Conservation (phyloP, 1,140 invertebrate species). For the Aphaenogaster rudis region DNA sequence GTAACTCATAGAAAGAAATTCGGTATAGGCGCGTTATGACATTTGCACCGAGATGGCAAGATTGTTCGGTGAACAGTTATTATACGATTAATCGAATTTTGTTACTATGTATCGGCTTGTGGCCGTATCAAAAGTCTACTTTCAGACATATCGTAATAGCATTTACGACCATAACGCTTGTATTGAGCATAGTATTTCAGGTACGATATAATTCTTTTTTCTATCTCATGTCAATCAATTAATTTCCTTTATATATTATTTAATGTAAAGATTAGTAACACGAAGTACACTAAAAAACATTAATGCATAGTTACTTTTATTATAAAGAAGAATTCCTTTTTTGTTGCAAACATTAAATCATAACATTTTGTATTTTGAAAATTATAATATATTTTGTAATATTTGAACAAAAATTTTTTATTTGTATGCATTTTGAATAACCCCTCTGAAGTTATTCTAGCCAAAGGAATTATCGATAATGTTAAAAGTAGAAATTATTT, state of each 20-base stretch:
- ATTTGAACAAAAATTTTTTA: background rate
- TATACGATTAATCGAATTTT: slow-evolving; percentile 56
- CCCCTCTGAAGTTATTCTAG: background rate
- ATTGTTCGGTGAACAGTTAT: background rate
- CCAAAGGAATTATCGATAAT: background rate
- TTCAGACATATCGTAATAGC: background rate
- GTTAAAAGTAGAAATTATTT: background rate
- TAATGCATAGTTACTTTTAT: background rate
- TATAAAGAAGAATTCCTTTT: background rate
- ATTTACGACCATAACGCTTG: background rate
- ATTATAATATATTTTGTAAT: background rate
- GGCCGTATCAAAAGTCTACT: slow-evolving; percentile 38
- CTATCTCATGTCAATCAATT: background rate
- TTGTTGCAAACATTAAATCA: background rate
- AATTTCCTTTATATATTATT: background rate
- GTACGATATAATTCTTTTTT: background rate
- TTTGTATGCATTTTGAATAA: background rate
- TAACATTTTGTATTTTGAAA: background rate
- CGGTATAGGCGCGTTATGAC: background rate
- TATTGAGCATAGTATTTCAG: background rate
- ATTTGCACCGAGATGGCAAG: background rate
- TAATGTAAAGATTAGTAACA: background rate
- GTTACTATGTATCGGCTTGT: slow-evolving; percentile 25
- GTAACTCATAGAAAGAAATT: slow-evolving; percentile 10
- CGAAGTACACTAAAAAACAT: background rate